Base-by-base conservation (phyloP, 2,888 invertebrate species). In the Lobophora halterata region DNA sequence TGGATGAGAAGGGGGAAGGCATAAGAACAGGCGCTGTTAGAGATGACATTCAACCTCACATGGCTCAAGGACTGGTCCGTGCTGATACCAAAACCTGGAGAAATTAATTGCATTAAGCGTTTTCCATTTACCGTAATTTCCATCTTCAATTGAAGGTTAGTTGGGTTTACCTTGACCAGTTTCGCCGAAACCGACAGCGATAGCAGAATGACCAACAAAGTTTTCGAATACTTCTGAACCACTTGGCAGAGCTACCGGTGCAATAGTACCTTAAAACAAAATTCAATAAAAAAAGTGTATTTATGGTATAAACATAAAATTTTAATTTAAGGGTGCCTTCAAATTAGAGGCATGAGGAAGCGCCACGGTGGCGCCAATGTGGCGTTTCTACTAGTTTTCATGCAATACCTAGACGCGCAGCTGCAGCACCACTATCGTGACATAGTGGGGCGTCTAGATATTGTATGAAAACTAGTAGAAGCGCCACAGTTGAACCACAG, bases 121-220 rank as follows among this genome's bases (percentile, higher is more conserved):
- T 14, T n/a, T n/a, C n/a, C n/a, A n/a, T n/a, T n/a, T n/a, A n/a
- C n/a, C n/a, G n/a, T n/a, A n/a, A n/a, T n/a, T n/a, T n/a, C n/a
- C n/a, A n/a, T n/a, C n/a, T n/a, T n/a, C n/a, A n/a, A n/a, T n/a
- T n/a, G n/a, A n/a, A n/a, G n/a, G n/a, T n/a, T n/a, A 21, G 6
- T 11, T 24, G 10, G 17, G 39, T 58, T 60, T 54, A 73, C 75
- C 55, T 23, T 68, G 60, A 10, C 8, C 19, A 3, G 61, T 72
- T 1, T 65, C 14, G 19, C 75, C 75, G 37, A 61, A 75, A 7
- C 75, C 75, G 23, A 66, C 65, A 10, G 68, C 70, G 21, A 58
- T 33, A n/a, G 59, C 74, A 0, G 11, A n/a, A 9, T 12, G 16
- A 4, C 68, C 65, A 6, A 34, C 52, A 13, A 65, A 74, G 20